Conservation (phyloP, 1,140 invertebrate genomes). For the Drosophila funebris region DNA sequence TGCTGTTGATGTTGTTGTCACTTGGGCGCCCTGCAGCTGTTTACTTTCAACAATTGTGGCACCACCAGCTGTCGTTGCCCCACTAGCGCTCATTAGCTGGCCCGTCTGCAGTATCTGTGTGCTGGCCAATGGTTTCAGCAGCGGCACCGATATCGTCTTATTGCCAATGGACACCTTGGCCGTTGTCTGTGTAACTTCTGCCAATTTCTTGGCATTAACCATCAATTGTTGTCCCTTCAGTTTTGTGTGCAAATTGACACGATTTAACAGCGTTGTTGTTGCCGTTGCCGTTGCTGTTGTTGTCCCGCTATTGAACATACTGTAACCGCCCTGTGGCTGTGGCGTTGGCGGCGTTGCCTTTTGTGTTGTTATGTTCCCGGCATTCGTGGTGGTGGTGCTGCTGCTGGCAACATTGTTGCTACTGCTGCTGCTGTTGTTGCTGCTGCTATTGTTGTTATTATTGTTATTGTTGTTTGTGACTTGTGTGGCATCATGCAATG, state of each 20-base stretch:
- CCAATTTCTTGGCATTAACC: conserved; percentile 71
- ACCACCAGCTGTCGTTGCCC: conserved; percentile 54
- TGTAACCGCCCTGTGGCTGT: conserved; percentile 42
- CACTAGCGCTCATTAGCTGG: conserved; percentile 50
- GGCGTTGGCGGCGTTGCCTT: background rate
- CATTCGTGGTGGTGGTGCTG: conserved; percentile 23
- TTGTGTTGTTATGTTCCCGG: background rate
- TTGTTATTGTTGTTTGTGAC: conserved; percentile 28
- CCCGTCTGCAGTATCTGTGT: conserved; percentile 39
- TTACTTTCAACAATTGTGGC: conserved; percentile 71
- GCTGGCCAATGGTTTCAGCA: conserved; percentile 84
- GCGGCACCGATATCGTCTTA: conserved; percentile 86
- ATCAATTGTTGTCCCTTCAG: conserved; percentile 66
- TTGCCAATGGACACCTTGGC: conserved; percentile 86
- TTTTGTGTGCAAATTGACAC: conserved; percentile 61
- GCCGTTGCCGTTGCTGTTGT: conserved; percentile 4
- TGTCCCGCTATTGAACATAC: conserved; percentile 49
- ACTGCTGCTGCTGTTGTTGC: conserved; percentile 17
- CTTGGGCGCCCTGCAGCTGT: conserved; percentile 47
- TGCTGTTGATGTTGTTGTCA: conserved; percentile 38
- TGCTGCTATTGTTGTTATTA: conserved; percentile 13
- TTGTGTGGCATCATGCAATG: conserved; percentile 13
- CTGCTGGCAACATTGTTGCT: conserved; percentile 23
- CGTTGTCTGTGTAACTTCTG: conserved; percentile 76
- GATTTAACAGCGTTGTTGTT: conserved; percentile 54